Conservation (phyloP, 1,140 invertebrate genomes). For the Parapsyche elsis region DNA sequence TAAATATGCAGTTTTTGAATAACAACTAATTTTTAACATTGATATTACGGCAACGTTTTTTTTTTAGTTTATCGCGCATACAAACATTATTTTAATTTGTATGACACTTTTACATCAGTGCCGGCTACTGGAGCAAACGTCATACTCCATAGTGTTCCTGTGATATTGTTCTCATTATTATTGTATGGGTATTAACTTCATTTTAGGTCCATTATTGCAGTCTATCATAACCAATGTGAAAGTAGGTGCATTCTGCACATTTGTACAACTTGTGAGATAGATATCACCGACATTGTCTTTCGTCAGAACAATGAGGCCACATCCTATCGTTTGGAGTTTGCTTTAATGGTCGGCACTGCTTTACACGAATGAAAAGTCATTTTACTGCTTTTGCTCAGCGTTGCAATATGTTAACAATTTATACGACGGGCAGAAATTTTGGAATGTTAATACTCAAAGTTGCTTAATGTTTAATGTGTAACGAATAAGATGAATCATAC, state of each 20-base stretch:
- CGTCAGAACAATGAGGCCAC: too few species aligned
- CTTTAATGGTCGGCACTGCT: too few species aligned
- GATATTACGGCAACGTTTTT: constrained; percentile 1
- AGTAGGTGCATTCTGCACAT: too few species aligned
- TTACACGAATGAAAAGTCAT: neutral
- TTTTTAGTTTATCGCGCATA: neutral
- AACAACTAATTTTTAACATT: constrained; percentile 4
- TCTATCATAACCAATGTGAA: too few species aligned
- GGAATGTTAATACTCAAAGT: constrained; percentile 10
- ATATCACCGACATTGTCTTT: too few species aligned
- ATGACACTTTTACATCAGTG: too few species aligned
- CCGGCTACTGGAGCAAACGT: too few species aligned
- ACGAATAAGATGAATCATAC: constrained; percentile 12
- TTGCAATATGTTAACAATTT: neutral
- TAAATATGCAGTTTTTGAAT: constrained; percentile 8
- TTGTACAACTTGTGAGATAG: too few species aligned
- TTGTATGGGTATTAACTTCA: neutral
- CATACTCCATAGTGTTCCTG: too few species aligned
- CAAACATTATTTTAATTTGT: neutral
- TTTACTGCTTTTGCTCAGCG: neutral
- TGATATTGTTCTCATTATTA: neutral
- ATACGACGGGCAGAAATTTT: neutral
- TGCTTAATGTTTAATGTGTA: constrained; percentile 2
- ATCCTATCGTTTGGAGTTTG: too few species aligned
- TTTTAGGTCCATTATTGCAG: too few species aligned